phyloP scores from a whole-genome alignment of 2,888 invertebrate species.

The Tinea semifulvella region DNA sequence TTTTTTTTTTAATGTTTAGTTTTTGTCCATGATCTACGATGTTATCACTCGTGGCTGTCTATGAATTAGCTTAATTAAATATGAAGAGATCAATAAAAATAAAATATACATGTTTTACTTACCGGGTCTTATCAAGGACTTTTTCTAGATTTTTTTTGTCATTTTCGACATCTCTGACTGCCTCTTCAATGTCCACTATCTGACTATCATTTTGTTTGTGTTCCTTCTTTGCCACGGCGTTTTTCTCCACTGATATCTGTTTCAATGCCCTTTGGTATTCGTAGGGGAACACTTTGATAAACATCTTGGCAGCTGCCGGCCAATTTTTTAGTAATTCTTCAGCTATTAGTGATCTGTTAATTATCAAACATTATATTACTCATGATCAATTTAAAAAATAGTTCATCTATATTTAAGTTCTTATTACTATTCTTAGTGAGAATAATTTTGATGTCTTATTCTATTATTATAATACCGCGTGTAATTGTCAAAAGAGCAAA shows the following conservation, averaged over 20 bases:
- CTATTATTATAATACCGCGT: no score
- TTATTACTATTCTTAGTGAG: no score
- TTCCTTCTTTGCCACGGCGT: slow-evolving; percentile 32
- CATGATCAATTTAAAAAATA: no score
- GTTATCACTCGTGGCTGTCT: no score
- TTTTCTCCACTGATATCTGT: slow-evolving; percentile 56
- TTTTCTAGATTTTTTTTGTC: slow-evolving; percentile 85
- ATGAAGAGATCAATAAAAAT: no score
- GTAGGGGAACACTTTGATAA: slow-evolving; percentile 96
- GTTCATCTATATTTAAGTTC: no score
- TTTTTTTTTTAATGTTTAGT: no score
- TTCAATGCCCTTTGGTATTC: slow-evolving; percentile 94
- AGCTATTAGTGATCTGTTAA: slow-evolving; percentile 77
- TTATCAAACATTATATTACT: not conserved
- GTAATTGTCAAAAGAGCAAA: no score
- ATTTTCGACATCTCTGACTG: slow-evolving; percentile 77
- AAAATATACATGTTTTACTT: no score
- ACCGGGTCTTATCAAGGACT: slow-evolving; percentile 81
- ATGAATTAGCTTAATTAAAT: no score
- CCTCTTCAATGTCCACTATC: slow-evolving; percentile 87
- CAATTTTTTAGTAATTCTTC: slow-evolving; percentile 80
- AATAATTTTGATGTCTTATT: no score
- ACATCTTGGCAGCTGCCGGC: slow-evolving; percentile 78
- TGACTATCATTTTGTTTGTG: slow-evolving; percentile 50
- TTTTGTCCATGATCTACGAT: no score